phyloP scores from a whole-genome alignment of 2,797 vertebrate genomes.

The Sylvia borin region DNA sequence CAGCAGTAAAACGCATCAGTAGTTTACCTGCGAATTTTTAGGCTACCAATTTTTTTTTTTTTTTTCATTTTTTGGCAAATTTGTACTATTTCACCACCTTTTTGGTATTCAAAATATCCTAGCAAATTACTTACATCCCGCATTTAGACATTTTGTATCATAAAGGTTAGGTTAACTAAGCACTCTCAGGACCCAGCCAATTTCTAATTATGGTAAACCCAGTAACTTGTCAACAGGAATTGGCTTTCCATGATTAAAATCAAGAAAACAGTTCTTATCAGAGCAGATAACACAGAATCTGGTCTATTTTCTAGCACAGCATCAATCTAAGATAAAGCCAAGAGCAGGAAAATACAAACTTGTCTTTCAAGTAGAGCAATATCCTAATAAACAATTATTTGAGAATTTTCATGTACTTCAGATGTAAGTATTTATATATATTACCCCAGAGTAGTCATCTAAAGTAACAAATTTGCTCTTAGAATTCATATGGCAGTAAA shows the following conservation, averaged over 20 bases:
- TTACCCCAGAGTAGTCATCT: neutral
- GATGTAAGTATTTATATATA: neutral
- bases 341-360: neutral
- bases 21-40: neutral
- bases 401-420: neutral
- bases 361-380: neutral
- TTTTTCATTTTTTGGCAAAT: neutral
- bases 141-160: neutral
- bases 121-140: neutral
- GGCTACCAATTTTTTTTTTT: neutral
- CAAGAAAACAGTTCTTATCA: neutral
- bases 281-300: neutral
- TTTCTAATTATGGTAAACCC: neutral
- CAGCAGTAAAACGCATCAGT: neutral
- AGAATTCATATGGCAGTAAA: neutral
- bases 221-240: neutral
- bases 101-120: neutral
- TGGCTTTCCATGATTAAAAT: neutral
- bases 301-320: neutral
- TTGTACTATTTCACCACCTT: neutral
- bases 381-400: neutral
- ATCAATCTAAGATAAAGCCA: neutral
- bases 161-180: neutral
- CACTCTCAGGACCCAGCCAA: neutral
- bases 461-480: neutral